Evolutionary conservation across 2,888 invertebrate genomes (phyloP).

Genomic region (Frankliniella intonsa): DNA sequence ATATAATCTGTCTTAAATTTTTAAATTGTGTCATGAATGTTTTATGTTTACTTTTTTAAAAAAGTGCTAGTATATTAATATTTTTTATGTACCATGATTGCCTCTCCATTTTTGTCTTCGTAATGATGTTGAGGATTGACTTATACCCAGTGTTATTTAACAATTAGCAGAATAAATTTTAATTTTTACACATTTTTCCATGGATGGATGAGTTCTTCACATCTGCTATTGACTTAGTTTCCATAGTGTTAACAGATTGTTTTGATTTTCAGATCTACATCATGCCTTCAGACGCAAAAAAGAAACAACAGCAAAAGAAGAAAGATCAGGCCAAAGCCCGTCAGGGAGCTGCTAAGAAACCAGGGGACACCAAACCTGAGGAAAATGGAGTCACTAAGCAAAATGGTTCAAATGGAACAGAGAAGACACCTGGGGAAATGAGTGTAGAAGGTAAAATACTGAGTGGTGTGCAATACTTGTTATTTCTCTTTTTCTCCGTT

Average conservation of each 20-base stretch:
- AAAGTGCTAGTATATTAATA: too few species aligned
- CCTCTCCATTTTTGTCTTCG: not conserved
- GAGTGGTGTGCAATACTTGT: constrained; percentile 28
- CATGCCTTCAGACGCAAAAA: constrained; percentile 99
- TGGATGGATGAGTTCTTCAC: too few species aligned
- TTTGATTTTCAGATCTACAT: constrained; percentile 36
- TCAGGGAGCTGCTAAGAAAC: constrained; percentile 48
- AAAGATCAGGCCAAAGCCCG: constrained; percentile 86
- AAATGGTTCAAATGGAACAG: constrained; percentile 45
- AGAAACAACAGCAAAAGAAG: constrained; percentile 95
- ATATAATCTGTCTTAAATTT: too few species aligned
- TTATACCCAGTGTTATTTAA: not conserved
- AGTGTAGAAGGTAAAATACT: constrained; percentile 63
- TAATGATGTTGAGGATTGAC: not conserved
- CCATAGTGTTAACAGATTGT: not conserved
- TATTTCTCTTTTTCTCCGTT: not conserved
- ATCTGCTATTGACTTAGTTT: too few species aligned
- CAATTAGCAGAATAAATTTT: too few species aligned
- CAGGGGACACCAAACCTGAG: constrained; percentile 40
- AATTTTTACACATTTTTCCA: too few species aligned
- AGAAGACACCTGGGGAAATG: constrained; percentile 55
- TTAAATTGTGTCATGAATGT: too few species aligned
- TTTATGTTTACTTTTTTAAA: too few species aligned
- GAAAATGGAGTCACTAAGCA: constrained; percentile 33
- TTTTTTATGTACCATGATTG: too few species aligned